Base-by-base conservation (phyloP, 2,797 vertebrate species). In the Pelochelys cantorii region DNA sequence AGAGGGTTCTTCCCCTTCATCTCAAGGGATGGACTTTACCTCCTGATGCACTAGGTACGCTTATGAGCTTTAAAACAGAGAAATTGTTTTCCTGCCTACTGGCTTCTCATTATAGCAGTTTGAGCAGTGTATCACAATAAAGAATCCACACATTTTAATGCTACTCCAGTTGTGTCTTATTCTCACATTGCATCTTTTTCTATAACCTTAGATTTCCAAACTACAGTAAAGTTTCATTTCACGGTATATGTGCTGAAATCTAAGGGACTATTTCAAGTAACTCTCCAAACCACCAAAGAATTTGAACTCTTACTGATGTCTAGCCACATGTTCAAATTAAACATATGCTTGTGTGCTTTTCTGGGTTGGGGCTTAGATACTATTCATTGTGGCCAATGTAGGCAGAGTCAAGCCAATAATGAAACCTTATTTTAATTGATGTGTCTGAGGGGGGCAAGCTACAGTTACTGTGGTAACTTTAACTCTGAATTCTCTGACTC, bases 21-120 rank as follows among this genome's bases (percentile, higher is more conserved):
- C 14, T 56, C 9, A 81, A 59, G 3, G 11, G 3, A 31, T 4
- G 5, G 1, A 27, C 5, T 7, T 23, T 11, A 25, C 3, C 0
- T 65, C 31, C 37, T 6, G 0, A 0, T 18, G 0, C 37, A 23
- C 0, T 0, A 1, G 10, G 4, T 0, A 0, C 7, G 2, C 54
- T 85, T 15, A 12, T 15, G 9, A 4, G 3, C 15, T 92, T 85
- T 91, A 57, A 56, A 60, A 65, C 85, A 11, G 1, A 52, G 27
- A 82, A n/a, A 65, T 62, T 13, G 15, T 15, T 37, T 23, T 79
- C 88, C 25, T 83, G 0, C 37, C 4, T 29, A 22, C 18, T 2
- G 5, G 4, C 1, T 62, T 80, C 85, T 54, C 74, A 27, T 1
- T 6, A 56, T 5, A 5, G 3, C 56, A 56, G 4, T 5, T 83